These are phyloP conservation scores for Fregata magnificens DNA, from an alignment of 2,113 vertebrate genomes.

Conservation along the genomic window DNA sequence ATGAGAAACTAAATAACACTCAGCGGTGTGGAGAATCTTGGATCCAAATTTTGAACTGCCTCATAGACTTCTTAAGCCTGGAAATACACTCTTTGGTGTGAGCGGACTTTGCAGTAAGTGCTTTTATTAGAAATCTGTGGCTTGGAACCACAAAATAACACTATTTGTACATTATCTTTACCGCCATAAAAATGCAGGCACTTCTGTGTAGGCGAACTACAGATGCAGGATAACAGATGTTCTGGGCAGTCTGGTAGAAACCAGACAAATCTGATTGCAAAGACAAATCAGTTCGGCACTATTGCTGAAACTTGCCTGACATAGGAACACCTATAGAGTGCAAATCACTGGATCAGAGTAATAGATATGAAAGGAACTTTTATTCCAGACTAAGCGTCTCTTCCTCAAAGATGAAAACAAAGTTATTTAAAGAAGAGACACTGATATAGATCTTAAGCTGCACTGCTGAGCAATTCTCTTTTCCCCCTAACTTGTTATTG, in stretches of 20 bases:
- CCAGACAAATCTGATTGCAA: not conserved
- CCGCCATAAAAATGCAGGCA: not conserved
- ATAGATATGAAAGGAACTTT: not conserved
- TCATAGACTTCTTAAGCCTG: not conserved
- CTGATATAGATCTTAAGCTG: not conserved
- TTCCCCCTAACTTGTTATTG: not conserved
- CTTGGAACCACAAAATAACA: not conserved
- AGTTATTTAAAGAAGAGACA: not conserved
- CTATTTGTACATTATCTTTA: not conserved
- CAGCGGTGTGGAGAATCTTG: not conserved
- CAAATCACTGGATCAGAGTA: not conserved
- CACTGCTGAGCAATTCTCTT: not conserved
- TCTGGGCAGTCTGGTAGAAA: not conserved
- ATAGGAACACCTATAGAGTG: not conserved
- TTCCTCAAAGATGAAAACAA: not conserved
- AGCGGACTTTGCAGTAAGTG: not conserved
- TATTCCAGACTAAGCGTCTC: not conserved
- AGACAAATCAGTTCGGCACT: not conserved
- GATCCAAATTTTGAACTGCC: not conserved
- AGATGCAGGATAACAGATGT: not conserved
- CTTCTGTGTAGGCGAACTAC: not conserved
- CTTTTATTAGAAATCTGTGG: not conserved
- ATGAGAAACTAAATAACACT: not conserved
- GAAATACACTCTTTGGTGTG: not conserved
- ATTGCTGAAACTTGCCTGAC: not conserved